Conservation (phyloP, 2,888 invertebrate genomes). For the Plagodis dolabraria region DNA sequence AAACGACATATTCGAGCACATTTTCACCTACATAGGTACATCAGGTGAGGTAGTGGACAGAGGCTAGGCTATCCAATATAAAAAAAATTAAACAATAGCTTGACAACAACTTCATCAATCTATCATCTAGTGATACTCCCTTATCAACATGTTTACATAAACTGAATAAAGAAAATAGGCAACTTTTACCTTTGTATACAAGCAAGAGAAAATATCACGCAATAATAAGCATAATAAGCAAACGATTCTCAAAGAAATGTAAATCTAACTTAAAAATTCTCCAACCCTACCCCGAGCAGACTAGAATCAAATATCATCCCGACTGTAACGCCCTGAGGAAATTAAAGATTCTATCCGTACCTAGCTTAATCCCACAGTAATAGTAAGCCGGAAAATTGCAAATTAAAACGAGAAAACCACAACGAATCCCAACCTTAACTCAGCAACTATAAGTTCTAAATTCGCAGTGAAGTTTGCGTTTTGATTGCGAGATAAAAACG, state of each 20-base stretch:
- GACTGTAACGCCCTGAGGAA: slow-evolving; percentile 74
- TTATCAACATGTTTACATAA: too few species aligned
- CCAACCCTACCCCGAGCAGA: slow-evolving; percentile 41
- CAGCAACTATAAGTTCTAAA: slow-evolving; percentile 30
- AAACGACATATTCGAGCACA: too few species aligned
- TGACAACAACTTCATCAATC: too few species aligned
- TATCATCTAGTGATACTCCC: too few species aligned
- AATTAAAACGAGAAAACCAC: slow-evolving; percentile 63
- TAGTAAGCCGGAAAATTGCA: slow-evolving; percentile 80
- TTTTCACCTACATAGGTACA: too few species aligned
- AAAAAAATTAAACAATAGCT: too few species aligned
- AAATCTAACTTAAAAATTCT: slow-evolving; percentile 11
- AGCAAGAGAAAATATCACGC: background rate
- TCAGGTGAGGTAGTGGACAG: too few species aligned
- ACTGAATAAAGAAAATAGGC: too few species aligned
- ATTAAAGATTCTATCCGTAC: slow-evolving; percentile 81
- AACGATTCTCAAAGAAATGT: slow-evolving; percentile 12
- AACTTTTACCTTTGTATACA: background rate
- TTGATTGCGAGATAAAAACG: slow-evolving; percentile 68
- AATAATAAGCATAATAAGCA: slow-evolving; percentile 9
- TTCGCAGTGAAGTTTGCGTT: slow-evolving; percentile 26
- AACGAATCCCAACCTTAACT: slow-evolving; percentile 37
- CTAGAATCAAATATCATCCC: slow-evolving; percentile 64
- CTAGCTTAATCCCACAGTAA: slow-evolving; percentile 77
- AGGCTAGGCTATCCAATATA: too few species aligned